phyloP scores from a whole-genome alignment of 92 coral and sea anemone species.

The Epizoanthus ramosus region DNA sequence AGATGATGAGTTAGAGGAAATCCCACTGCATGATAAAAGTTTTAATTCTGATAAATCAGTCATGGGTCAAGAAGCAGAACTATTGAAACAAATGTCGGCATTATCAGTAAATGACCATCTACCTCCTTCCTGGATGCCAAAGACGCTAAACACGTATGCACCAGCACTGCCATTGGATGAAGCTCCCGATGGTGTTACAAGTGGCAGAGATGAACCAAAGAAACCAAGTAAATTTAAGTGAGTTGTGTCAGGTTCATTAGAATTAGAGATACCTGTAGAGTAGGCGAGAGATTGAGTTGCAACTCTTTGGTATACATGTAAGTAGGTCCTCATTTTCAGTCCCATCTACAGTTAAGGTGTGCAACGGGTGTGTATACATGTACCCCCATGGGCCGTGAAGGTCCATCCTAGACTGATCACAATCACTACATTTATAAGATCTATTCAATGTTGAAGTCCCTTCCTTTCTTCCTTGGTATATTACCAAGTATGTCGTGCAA shows the following conservation, averaged over 20 bases:
- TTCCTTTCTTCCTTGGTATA: too few relatives aligned
- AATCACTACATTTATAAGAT: too few relatives aligned
- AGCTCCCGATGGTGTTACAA: neutral
- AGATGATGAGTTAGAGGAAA: conserved; percentile 96
- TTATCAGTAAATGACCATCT: conserved; percentile 65
- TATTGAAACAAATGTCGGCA: conserved; percentile 73
- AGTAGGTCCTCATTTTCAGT: too few relatives aligned
- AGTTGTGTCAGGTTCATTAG: conserved; percentile 7
- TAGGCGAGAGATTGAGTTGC: too few relatives aligned
- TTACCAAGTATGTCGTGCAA: too few relatives aligned
- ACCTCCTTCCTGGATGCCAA: conserved; percentile 81
- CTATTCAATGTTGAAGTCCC: too few relatives aligned
- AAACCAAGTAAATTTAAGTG: conserved; percentile 71
- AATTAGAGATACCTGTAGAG: too few relatives aligned
- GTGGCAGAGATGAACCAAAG: conserved; percentile 21
- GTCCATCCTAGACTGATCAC: too few relatives aligned
- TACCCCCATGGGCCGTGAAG: too few relatives aligned
- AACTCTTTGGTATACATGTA: too few relatives aligned
- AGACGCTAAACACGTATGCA: conserved; percentile 77
- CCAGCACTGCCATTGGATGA: conserved; percentile 49
- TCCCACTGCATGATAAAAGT: conserved; percentile 74
- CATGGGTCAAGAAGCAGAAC: conserved; percentile 65
- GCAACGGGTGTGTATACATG: too few relatives aligned
- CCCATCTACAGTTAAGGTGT: too few relatives aligned
- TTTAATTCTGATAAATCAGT: neutral